Base-by-base conservation (phyloP, 2,113 vertebrate species). In the Argyrosomus japonicus region DNA sequence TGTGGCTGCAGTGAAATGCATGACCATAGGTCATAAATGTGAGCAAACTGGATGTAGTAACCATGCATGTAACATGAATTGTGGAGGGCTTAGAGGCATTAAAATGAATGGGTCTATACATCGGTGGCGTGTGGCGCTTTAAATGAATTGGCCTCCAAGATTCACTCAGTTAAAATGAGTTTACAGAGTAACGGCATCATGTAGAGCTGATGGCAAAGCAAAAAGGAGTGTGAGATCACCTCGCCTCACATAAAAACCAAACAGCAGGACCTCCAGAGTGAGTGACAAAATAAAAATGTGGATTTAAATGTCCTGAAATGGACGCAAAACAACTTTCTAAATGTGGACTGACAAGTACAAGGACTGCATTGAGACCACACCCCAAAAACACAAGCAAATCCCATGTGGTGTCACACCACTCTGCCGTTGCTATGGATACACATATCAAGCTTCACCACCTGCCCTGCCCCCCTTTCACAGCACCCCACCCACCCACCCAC, bases 401-500 rank as follows among this genome's bases (percentile, higher is more conserved):
- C 82, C 92, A 90, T 87, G 86, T 84, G 86, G 86, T 90, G 84
- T 90, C 82, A 88, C 87, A 84, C 92, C 83, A 87, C 91, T 90
- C 82, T 77, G 81, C 53, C 21, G 90, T 94, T 90, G 78, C 89
- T 76, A 93, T 93, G 91, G 92, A 87, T 87, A 93, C 92, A 85
- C 90, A 82, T 91, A 92, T 92, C 91, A 91, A 94, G 90, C 91
- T 91, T 91, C 90, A 89, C 90, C 93, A 94, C 94, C 94, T 94
- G 93, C 90, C 87, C 83, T 85, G 85, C 85, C 88, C 82, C 82
- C 75, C 65, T 75, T 82, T 83, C 69, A 73, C 40, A 82, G 47
- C 69, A 53, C 36, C 58, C 50, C 68, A 57, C 18, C 18, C 65
- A 40, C 36, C 53, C 17, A 6, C 29, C n/a, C 43, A 32, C 43